phyloP scores from a whole-genome alignment of 2,797 vertebrate species.

The Pogonophryne albipinna region DNA sequence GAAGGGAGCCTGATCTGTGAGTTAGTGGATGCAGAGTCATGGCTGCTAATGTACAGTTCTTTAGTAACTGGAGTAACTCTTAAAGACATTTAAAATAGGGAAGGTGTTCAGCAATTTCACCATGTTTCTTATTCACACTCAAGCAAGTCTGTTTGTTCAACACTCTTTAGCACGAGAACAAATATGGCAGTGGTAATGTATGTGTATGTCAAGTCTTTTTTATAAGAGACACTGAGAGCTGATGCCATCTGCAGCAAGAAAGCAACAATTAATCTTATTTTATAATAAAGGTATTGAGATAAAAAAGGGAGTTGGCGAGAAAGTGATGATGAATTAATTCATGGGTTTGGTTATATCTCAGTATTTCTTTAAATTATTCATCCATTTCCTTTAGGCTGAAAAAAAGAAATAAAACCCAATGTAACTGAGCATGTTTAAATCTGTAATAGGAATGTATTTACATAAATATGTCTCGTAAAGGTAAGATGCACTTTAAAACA shows the following conservation, averaged over 20 bases:
- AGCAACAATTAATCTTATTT: neutral
- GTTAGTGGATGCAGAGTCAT: no score
- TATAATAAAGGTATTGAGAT: neutral
- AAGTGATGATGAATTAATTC: neutral
- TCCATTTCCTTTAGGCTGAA: neutral
- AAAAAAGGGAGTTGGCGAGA: neutral
- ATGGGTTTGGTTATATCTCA: neutral
- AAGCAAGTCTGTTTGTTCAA: neutral
- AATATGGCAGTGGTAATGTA: neutral
- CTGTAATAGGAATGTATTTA: no score
- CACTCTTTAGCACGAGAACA: neutral
- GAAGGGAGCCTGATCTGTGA: conserved; percentile 31
- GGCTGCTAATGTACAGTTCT: neutral
- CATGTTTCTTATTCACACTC: neutral
- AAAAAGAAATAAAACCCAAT: no score
- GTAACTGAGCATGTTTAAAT: no score
- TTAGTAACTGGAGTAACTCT: neutral
- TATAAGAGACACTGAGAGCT: neutral
- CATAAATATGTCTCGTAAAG: no score
- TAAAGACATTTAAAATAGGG: conserved; percentile 9
- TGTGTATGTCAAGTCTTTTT: neutral
- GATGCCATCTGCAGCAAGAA: conserved; percentile 8
- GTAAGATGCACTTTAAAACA: no score
- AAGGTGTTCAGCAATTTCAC: neutral
- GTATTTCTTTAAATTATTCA: neutral